Percentiles rank a stretch among this genome's conserved stretches.
phyloP scores from a whole-genome alignment of 2,113 vertebrate genomes.

The Emberiza fucata region DNA sequence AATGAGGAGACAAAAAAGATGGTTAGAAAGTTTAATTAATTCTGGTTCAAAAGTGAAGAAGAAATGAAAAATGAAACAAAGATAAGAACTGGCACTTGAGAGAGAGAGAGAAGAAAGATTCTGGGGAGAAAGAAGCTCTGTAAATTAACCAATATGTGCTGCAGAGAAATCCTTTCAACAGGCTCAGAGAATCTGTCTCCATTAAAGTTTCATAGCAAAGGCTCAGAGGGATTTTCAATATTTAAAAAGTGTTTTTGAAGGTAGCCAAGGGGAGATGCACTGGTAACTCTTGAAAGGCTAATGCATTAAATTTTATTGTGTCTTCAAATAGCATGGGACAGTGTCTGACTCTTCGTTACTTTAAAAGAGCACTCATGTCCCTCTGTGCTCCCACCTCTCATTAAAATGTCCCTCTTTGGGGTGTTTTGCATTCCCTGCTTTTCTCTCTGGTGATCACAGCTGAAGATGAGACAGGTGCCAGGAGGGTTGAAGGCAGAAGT shows the following conservation, averaged over 20 bases:
- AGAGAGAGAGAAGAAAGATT: not conserved
- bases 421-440: not conserved
- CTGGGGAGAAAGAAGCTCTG: not conserved
- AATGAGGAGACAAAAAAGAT: fast-evolving
- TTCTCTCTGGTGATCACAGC: not conserved
- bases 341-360: not conserved
- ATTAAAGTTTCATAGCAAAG: slow-evolving; percentile 46
- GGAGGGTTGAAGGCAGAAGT: not conserved
- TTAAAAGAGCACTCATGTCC: not conserved
- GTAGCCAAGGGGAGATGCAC: not conserved
- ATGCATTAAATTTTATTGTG: not conserved
- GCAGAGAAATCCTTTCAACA: not conserved
- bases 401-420: not conserved
- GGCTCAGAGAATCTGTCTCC: not conserved
- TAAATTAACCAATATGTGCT: not conserved
- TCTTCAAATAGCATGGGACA: not conserved
- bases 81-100: not conserved
- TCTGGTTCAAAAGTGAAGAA: not conserved
- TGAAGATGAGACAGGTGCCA: not conserved
- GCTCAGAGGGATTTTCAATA: slow-evolving; percentile 38
- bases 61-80: slow-evolving; percentile 31
- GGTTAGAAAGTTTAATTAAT: not conserved
- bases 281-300: not conserved
- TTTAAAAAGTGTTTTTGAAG: slow-evolving; percentile 38
- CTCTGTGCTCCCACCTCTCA: not conserved